Percentiles rank a stretch among this genome's conserved stretches.
Conservation (phyloP, 2,797 vertebrate species). For the Gymnopithys bicolor region DNA sequence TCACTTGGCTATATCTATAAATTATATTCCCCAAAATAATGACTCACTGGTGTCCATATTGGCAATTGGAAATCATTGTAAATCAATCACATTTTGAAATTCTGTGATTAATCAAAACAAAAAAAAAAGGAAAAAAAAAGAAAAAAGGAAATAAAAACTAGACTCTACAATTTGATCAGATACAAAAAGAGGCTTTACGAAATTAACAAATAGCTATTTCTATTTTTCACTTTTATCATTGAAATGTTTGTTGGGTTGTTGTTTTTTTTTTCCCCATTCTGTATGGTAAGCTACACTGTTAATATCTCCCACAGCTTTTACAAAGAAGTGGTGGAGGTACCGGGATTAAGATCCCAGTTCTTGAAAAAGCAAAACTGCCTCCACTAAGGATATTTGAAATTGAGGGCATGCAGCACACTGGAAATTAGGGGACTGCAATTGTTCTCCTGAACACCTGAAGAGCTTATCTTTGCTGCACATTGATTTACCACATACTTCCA, state of each 20-base stretch:
- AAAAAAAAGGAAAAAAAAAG: neutral
- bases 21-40: neutral
- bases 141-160: neutral
- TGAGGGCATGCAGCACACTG: neutral
- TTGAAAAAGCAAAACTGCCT: neutral
- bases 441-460: neutral
- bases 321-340: neutral
- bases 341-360: neutral
- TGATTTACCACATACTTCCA: neutral
- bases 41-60: neutral
- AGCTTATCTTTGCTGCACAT: neutral
- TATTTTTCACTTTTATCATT: neutral
- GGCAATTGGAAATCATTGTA: neutral
- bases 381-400: neutral
- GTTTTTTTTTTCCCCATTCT: neutral
- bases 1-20: neutral
- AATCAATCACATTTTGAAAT: neutral
- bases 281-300: neutral
- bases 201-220: neutral
- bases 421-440: neutral
- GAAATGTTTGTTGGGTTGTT: neutral
- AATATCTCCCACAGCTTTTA: neutral
- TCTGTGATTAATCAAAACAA: neutral
- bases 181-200: neutral
- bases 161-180: neutral